Base-by-base conservation (phyloP, 2,797 vertebrate genomes). In the Bradypodion ventrale region DNA sequence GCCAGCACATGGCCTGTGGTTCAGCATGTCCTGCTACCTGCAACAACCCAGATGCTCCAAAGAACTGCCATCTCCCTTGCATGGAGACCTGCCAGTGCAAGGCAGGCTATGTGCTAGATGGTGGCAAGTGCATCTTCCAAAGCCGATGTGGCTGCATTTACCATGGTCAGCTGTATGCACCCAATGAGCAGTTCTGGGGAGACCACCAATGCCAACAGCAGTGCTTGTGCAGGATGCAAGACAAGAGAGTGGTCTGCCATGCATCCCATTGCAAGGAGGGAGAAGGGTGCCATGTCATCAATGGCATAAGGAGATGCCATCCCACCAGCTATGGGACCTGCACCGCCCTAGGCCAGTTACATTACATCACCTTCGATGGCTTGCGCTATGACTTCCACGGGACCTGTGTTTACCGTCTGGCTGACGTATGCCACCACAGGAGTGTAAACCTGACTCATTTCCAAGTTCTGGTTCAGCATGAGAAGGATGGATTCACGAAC, bases 71-170 rank as follows among this genome's bases (percentile, higher is more conserved):
- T 0, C 86, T 68, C 27, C 83, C 83, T 0, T 97, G 97, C 72
- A 91, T 96, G 44, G 97, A 98, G 91, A 89, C 93, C 72, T 98
- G 97, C 49, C 94, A 94, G 87, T 97, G 97, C 87, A 93, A 96
- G 75, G 21, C 78, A 0, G 97, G 96, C 75, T 97, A 96, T 0
- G 88, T 97, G 76, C 91, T 96, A 82, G 97, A 96, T 0, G 95
- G 95, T 1, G 95, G 94, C 0, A 88, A 91, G 37, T 97, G 97
- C 23, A 95, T 97, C 23, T 89, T 95, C 0, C 83, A 77, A 13
- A 88, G 91, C 7, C 91, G 90, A 0, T 98, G 97, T 1, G 97
- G 97, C 40, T 98, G 97, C 83, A 85, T 72, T 52, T 95, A 94
- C 73, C 77, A 96, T 75, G 97, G 96, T 23, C 94, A 66, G 25